Conservation (phyloP, 2,113 vertebrate species). For the Cichladusa arquata region DNA sequence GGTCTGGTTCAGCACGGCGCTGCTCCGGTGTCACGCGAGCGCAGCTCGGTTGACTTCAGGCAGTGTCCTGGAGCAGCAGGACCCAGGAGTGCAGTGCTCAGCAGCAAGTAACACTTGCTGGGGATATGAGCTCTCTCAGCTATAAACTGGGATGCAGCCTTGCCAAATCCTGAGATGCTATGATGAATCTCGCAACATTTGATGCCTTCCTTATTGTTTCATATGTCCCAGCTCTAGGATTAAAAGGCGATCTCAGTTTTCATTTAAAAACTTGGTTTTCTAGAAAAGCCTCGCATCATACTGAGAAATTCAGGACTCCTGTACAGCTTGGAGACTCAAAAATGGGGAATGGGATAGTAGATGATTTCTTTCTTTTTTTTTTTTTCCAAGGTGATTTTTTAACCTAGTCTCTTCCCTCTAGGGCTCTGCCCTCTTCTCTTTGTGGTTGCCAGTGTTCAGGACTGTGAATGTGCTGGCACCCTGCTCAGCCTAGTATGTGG, state of each 20-base stretch:
- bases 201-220: background rate
- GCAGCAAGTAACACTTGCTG: constrained; percentile 1
- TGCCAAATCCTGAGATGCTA: background rate
- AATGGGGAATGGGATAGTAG: background rate
- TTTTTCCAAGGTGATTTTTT: background rate
- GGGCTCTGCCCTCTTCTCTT: background rate
- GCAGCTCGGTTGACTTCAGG: background rate
- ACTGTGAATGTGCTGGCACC: background rate
- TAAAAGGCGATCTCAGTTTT: background rate
- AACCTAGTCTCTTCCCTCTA: background rate
- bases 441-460: background rate
- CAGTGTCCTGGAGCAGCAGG: background rate
- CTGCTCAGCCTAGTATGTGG: background rate
- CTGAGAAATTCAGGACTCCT: background rate
- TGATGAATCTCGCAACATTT: background rate
- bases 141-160: background rate
- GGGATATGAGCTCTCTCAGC: background rate
- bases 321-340: background rate
- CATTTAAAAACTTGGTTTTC: background rate
- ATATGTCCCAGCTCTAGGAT: background rate
- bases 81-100: background rate
- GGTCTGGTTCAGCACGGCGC: constrained; percentile 20
- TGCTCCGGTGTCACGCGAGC: background rate
- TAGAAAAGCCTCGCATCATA: background rate
- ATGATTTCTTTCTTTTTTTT: background rate